Percentiles rank a stretch among this genome's conserved stretches.
These are phyloP conservation scores for Corvus cornix DNA, from an alignment of 2,113 vertebrate species.

Conservation along the genomic window DNA sequence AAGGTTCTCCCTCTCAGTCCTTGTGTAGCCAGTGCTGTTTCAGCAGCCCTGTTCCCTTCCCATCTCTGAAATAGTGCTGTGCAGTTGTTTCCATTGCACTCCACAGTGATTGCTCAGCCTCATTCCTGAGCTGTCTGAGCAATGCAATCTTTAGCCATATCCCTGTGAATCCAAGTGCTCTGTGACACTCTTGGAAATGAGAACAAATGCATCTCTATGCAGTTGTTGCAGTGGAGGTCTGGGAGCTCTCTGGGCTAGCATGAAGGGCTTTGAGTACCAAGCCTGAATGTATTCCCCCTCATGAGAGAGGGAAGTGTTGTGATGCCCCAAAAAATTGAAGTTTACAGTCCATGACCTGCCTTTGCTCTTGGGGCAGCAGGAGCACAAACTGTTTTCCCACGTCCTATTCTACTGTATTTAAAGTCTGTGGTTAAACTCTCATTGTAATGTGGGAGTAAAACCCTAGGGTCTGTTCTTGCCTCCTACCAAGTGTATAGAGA, in stretches of 20 bases:
- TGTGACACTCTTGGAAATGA: neutral
- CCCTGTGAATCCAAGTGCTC: neutral
- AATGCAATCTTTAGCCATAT: rapidly evolving
- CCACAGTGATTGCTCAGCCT: neutral
- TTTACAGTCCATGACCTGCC: neutral
- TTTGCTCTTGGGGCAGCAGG: neutral
- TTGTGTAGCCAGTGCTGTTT: neutral
- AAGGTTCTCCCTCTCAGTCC: neutral
- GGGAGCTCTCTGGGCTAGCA: neutral
- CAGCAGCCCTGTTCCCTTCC: neutral
- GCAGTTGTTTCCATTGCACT: neutral
- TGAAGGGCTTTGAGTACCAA: neutral
- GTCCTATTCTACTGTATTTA: neutral
- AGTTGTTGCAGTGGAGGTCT: neutral
- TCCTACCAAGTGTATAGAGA: neutral
- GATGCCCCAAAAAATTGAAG: neutral
- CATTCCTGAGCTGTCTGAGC: neutral
- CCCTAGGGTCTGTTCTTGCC: neutral
- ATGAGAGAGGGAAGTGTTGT: neutral
- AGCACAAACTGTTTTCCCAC: neutral
- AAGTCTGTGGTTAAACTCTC: neutral
- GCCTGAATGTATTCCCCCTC: neutral
- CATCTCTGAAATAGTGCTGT: neutral
- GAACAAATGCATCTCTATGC: neutral
- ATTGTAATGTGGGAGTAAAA: neutral